phyloP scores from a whole-genome alignment of 2,888 invertebrate genomes.

The Eilema sororculum region DNA sequence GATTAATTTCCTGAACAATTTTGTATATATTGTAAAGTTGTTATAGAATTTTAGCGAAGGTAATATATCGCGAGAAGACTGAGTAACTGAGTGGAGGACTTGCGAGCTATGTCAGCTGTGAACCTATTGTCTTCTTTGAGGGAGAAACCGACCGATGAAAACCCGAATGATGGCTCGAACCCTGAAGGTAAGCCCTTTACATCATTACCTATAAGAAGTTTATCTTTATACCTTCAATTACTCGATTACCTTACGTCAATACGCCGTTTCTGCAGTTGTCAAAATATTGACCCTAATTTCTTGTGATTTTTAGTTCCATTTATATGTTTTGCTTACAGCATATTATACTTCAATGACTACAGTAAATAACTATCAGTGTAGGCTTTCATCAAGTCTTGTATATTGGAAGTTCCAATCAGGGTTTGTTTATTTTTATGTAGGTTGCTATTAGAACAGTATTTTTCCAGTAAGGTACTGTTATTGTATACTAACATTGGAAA shows the following conservation, averaged over 20 bases:
- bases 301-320: slow-evolving; percentile 26
- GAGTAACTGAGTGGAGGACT: slow-evolving; percentile 79
- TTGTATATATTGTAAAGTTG: slow-evolving; percentile 86
- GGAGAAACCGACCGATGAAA: slow-evolving; percentile 82
- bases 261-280: slow-evolving; percentile 36
- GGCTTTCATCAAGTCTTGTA: neutral
- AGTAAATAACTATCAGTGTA: neutral
- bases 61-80: slow-evolving; percentile 86
- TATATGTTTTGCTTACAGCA: slow-evolving; percentile 14
- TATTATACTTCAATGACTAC: slow-evolving; percentile 13
- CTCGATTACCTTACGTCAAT: slow-evolving; percentile 24
- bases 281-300: slow-evolving; percentile 53
- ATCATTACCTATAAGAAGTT: slow-evolving; percentile 6
- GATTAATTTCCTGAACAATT: slow-evolving; percentile 84
- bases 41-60: slow-evolving; percentile 83
- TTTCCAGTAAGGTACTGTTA: slow-evolving; percentile 1
- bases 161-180: slow-evolving; percentile 77
- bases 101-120: slow-evolving; percentile 86
- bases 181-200: slow-evolving; percentile 72
- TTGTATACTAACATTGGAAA: neutral
- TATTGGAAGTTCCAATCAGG: neutral
- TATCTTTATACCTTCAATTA: slow-evolving; percentile 27
- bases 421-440: slow-evolving; percentile 9
- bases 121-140: slow-evolving; percentile 83
- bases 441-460: slow-evolving; percentile 3